Base-by-base conservation (phyloP, 2,888 invertebrate species). In the Trachelus stipa region DNA sequence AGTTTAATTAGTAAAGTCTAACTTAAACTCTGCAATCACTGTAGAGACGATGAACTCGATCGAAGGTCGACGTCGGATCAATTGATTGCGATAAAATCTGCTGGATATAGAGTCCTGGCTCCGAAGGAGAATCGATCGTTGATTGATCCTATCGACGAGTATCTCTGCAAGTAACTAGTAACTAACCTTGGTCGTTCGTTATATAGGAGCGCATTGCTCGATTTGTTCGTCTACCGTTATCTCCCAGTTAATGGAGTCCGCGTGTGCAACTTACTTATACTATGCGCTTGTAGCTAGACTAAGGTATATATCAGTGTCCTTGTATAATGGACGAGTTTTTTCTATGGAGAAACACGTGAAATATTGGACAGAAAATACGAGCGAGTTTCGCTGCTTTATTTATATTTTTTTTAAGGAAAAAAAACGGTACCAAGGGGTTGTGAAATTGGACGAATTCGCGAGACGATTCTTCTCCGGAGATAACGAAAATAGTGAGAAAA, bases 151-250 rank as follows among this genome's bases (percentile, higher is more conserved):
- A 75, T 68, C 56, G 31, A 40, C 68, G 23, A 56, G 40, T 56
- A 56, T 56, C 40, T 56, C 23, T 56, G 40, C 40, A 23, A 56
- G 71, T 34, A 40, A 75, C 31, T 12, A 40, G 68, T 30, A 75
- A 75, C 75, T 68, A 75, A 75, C 75, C 75, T 75, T 75, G 75
- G 68, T 23, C 30, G 75, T 74, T 74, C 35, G 34, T 74, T 74
- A 56, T 9, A 9, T 56, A 74, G 35, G 34, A 34, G 23, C 37
- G 12, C 30, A 23, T 68, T 68, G 68, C 68, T 75, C 68, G 31
- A 75, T 75, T 75, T 75, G 68, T 69, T 31, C 56, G 23, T n/a
- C n/a, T 68, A 68, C 75, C 75, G 68, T 75, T 75, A 75, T 40
- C 40, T n/a, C 31, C 34, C n/a, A 12, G 74, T 34, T 73, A 73